Evolutionary conservation across 37 sponge, comb jelly and placozoan genomes (phyloP).

Genomic region (Hormiphora californensis): DNA sequence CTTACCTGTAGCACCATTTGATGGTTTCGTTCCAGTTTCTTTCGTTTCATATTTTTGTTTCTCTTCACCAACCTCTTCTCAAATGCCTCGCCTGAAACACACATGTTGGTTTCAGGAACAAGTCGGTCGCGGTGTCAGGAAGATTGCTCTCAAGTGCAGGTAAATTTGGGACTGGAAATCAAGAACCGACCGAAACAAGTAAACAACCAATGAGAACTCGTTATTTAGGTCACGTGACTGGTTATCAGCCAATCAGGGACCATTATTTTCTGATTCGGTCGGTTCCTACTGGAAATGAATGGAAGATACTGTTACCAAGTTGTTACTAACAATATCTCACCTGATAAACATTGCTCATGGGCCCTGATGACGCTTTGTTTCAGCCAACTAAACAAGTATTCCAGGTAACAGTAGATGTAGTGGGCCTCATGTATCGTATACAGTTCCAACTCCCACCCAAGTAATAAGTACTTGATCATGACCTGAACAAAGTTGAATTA

Average conservation of each 20-base stretch:
- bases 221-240: too few relatives aligned
- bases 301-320: too few relatives aligned
- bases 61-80: slow-evolving; percentile 61
- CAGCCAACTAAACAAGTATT: slow-evolving; percentile 80
- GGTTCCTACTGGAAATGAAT: too few relatives aligned
- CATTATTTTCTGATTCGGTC: too few relatives aligned
- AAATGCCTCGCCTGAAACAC: slow-evolving; percentile 20
- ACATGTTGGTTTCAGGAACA: too few relatives aligned
- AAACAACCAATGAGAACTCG: too few relatives aligned
- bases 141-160: too few relatives aligned
- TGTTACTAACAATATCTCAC: too few relatives aligned
- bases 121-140: too few relatives aligned
- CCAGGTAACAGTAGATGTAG: slow-evolving; percentile 92
- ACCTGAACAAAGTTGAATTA: slow-evolving; percentile 63
- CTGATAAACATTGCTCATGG: slow-evolving; percentile 53
- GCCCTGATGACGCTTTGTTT: slow-evolving; percentile 66
- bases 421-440: slow-evolving; percentile 82
- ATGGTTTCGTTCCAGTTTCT: slow-evolving; percentile 66
- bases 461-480: slow-evolving; percentile 75
- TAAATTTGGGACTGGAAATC: too few relatives aligned
- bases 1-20: slow-evolving; percentile 50
- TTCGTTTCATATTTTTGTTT: slow-evolving; percentile 52
- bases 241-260: too few relatives aligned
- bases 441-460: slow-evolving; percentile 85
- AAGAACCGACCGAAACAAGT: too few relatives aligned